These are phyloP conservation scores for Trichechus manatus DNA, from an alignment of 2,113 vertebrate species.

Conservation along the genomic window DNA sequence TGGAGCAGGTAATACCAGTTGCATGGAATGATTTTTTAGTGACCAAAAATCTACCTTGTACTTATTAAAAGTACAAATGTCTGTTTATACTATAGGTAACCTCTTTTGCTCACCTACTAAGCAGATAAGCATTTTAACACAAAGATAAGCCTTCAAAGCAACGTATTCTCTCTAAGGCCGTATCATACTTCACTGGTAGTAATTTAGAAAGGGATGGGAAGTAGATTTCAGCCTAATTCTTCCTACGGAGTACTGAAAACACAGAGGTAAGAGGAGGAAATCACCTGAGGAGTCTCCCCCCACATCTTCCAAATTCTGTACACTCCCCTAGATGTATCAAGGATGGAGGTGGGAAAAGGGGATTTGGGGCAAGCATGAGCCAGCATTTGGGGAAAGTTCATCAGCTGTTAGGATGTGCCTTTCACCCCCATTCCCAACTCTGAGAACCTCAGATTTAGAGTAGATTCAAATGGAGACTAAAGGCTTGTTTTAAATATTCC, in stretches of 20 bases:
- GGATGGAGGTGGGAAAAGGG: not conserved
- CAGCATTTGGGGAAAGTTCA: not conserved
- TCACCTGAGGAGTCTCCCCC: not conserved
- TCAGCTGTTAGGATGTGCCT: not conserved
- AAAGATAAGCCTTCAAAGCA: not conserved
- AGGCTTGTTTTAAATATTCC: not conserved
- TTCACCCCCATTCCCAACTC: not conserved
- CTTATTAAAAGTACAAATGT: not conserved
- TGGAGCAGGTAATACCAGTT: not conserved
- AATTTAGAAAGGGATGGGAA: not conserved
- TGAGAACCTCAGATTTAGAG: not conserved
- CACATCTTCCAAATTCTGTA: not conserved
- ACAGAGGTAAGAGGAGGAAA: not conserved
- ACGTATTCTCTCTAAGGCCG: not conserved
- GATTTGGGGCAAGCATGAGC: not conserved
- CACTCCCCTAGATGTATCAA: not conserved
- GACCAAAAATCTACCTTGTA: not conserved
- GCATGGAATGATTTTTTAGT: not conserved
- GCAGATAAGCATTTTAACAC: not conserved
- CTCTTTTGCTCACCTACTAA: not conserved
- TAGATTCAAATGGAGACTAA: not conserved
- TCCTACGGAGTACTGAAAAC: not conserved
- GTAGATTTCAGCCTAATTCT: not conserved
- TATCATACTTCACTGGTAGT: not conserved
- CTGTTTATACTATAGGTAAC: not conserved